A percentile compares a stretch with the other conserved stretches of the same genome.
These are phyloP conservation scores for Bombus superbus DNA, from an alignment of 1,140 invertebrate genomes.

Conservation along the genomic window DNA sequence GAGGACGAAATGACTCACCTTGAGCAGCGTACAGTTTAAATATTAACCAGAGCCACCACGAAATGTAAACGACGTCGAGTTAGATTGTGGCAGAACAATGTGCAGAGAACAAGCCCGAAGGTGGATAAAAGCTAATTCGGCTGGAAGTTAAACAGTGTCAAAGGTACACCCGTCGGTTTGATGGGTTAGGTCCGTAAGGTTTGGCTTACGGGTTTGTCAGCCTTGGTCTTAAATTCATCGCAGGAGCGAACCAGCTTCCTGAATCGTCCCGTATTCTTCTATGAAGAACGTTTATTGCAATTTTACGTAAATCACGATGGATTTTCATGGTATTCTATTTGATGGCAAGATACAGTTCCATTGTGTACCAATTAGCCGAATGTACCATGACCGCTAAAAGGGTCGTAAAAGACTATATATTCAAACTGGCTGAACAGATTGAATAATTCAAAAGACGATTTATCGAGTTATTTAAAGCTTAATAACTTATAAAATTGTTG, in stretches of 20 bases:
- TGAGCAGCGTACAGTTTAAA: constrained; percentile 68
- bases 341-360: too few species aligned
- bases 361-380: too few species aligned
- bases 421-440: too few species aligned
- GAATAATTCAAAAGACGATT: too few species aligned
- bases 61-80: constrained; percentile 73
- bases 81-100: constrained; percentile 75
- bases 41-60: constrained; percentile 70
- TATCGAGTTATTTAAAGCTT: too few species aligned
- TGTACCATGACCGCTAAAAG: too few species aligned
- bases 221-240: constrained; percentile 70
- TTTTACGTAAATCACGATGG: too few species aligned
- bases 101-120: constrained; percentile 47
- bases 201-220: constrained; percentile 29
- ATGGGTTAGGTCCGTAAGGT: constrained; percentile 32
- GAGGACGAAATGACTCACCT: constrained; percentile 40
- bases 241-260: too few species aligned
- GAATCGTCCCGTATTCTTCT: neutral
- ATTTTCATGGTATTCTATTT: too few species aligned
- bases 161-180: constrained; percentile 55
- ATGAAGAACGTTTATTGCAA: neutral
- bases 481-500: too few species aligned
- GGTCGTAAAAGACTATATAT: too few species aligned
- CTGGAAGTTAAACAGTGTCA: constrained; percentile 77
- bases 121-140: constrained; percentile 75